phyloP scores from a whole-genome alignment of 2,113 vertebrate genomes.

The Apaloderma vittatum region DNA sequence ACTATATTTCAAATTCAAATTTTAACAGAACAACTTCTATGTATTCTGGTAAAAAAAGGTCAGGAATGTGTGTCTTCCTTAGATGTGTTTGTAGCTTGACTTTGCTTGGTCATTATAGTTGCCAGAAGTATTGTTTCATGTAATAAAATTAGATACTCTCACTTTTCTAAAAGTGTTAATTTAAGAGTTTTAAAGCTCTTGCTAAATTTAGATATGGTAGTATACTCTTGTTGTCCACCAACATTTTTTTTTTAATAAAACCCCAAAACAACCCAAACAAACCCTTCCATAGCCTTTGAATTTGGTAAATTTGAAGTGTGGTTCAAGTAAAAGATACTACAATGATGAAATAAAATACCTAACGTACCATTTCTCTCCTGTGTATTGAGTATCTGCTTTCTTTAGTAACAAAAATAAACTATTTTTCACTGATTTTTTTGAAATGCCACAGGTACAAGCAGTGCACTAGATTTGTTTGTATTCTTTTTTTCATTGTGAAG shows the following conservation, averaged over 20 bases:
- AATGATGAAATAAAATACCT: background rate
- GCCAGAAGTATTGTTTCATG: background rate
- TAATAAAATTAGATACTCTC: background rate
- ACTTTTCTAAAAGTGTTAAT: background rate
- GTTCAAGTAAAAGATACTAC: background rate
- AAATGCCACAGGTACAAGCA: background rate
- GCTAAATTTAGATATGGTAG: background rate
- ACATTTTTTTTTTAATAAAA: background rate
- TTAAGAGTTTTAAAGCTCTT: background rate
- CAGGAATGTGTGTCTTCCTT: background rate
- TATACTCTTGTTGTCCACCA: background rate
- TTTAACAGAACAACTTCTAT: background rate
- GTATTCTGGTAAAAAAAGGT: background rate
- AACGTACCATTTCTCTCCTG: background rate
- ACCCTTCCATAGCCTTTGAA: background rate
- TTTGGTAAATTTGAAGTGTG: background rate
- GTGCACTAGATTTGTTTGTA: background rate
- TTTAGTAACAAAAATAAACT: background rate
- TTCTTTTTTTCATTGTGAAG: background rate
- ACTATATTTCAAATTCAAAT: background rate
- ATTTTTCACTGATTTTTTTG: background rate
- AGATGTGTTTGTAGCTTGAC: background rate
- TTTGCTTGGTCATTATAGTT: background rate
- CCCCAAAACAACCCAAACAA: background rate
- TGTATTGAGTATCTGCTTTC: background rate